Evolutionary conservation across 2,888 invertebrate genomes (phyloP).

Genomic region (Plebejus argus): DNA sequence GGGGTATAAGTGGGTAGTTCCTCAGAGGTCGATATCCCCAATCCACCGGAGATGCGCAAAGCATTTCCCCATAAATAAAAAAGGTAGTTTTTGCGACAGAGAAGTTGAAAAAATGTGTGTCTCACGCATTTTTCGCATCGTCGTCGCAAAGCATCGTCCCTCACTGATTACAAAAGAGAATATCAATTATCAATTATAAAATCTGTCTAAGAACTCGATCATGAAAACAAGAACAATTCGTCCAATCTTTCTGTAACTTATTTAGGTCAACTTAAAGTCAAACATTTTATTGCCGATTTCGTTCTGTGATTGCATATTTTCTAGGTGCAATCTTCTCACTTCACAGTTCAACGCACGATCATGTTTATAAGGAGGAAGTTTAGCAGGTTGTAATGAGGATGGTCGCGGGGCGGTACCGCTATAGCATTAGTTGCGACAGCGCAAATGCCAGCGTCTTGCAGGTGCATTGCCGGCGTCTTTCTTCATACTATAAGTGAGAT

Average conservation of each 20-base stretch:
- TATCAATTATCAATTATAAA: background rate
- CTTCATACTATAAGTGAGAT: constrained; percentile 3
- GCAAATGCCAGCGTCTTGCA: constrained; percentile 11
- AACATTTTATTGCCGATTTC: background rate
- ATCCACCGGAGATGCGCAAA: too few species aligned
- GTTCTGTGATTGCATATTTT: background rate
- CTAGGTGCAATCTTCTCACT: background rate
- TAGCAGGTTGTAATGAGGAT: constrained; percentile 17
- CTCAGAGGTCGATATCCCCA: too few species aligned
- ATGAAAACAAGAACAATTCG: background rate
- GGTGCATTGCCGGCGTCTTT: background rate
- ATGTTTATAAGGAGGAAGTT: constrained; percentile 12
- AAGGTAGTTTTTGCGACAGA: background rate
- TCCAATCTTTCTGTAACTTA: background rate
- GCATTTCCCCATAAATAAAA: too few species aligned
- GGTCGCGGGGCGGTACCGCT: constrained; percentile 4
- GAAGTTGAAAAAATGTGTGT: background rate
- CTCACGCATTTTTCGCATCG: too few species aligned
- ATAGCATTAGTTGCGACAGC: constrained; percentile 1
- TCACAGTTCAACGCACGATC: background rate
- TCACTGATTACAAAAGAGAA: too few species aligned
- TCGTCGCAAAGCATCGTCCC: too few species aligned
- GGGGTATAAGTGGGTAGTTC: too few species aligned
- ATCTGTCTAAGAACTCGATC: background rate
- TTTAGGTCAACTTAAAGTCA: background rate